A percentile compares a stretch with the other conserved stretches of the same genome.
phyloP scores from a whole-genome alignment of 2,888 invertebrate genomes.

The Drosophila sordidula region DNA sequence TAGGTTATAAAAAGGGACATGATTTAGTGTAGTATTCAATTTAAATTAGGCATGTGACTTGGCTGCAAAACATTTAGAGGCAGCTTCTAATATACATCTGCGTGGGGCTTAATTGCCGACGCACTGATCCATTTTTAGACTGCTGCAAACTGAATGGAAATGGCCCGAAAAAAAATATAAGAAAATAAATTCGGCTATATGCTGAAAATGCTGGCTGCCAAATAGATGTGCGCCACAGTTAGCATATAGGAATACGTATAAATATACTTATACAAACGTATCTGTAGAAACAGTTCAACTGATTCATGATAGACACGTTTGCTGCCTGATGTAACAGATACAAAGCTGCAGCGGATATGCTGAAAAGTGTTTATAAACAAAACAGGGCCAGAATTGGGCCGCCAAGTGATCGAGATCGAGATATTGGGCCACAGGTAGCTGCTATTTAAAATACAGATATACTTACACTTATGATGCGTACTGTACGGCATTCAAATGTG shows the following conservation, averaged over 20 bases:
- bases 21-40: slow-evolving; percentile 30
- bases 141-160: slow-evolving; percentile 41
- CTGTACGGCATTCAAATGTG: slow-evolving; percentile 58
- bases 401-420: slow-evolving; percentile 26
- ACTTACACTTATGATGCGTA: slow-evolving; percentile 73
- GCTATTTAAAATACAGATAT: background rate
- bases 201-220: slow-evolving; percentile 43
- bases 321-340: slow-evolving; percentile 40
- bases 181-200: slow-evolving; percentile 44
- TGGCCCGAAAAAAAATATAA: slow-evolving; percentile 43
- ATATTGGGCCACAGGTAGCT: slow-evolving; percentile 8
- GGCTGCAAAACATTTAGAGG: slow-evolving; percentile 1
- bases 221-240: slow-evolving; percentile 41
- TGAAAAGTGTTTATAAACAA: slow-evolving; percentile 68
- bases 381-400: slow-evolving; percentile 30
- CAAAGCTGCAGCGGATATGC: slow-evolving; percentile 49
- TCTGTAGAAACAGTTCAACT: slow-evolving; percentile 18
- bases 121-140: slow-evolving; percentile 65
- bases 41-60: slow-evolving; percentile 29
- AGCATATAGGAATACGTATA: slow-evolving; percentile 8
- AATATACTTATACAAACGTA: slow-evolving; percentile 6
- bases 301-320: slow-evolving; percentile 29
- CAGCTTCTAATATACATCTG: slow-evolving; percentile 28
- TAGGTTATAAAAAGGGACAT: background rate
- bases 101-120: slow-evolving; percentile 61